Evolutionary conservation across 1,140 invertebrate genomes (phyloP), one percentile per base, ranked within the genome.

Genomic region (Xylocopa sonorina): DNA sequence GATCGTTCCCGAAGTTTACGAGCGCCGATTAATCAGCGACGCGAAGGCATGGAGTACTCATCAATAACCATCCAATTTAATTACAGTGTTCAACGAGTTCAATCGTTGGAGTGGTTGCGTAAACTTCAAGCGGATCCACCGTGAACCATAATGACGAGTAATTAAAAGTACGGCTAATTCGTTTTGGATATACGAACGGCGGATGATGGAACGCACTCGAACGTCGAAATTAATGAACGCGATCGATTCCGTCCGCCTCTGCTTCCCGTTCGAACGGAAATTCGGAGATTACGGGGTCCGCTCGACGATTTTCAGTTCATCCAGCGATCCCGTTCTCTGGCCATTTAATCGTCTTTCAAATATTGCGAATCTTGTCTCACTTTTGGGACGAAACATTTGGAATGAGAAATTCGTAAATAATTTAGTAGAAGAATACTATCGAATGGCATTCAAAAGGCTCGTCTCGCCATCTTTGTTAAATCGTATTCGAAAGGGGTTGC

Each of bases 21-120:
- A 75, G 67, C 62, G 43, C 21, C 41, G 50, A 75, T 75, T 75
- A 75, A 75, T 75, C 73, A 51, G 34, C 29, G n/a, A 32, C 38
- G 41, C 21, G 62, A 67, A 67, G 55, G 58, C 51, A 64, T 41
- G 38, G 73, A 43, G 72, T 64, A 29, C 48, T 43, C 73, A 67
- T 75, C 73, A 53, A 75, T 75, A 75, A 51, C 73, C 38, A 53
- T 75, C 72, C 48, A 32, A 67, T 75, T 75, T 75, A 75, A 75
- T 75, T 75, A 75, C 72, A 51, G 10, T 16, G 46, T 38, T 64
- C 43, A 53, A 51, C 60, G 60, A 27, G 58, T 64, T 50, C 46
- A 29, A 41, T 51, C 50, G 32, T 27, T 53, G 12, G 16, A 41
- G 60, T 50, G 43, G 57, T 63, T 21, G 34, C 57, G 32, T 34